A percentile compares a stretch with the other conserved stretches of the same genome.
Conservation (phyloP, 2,888 invertebrate genomes). For the Rotaria sp. region DNA sequence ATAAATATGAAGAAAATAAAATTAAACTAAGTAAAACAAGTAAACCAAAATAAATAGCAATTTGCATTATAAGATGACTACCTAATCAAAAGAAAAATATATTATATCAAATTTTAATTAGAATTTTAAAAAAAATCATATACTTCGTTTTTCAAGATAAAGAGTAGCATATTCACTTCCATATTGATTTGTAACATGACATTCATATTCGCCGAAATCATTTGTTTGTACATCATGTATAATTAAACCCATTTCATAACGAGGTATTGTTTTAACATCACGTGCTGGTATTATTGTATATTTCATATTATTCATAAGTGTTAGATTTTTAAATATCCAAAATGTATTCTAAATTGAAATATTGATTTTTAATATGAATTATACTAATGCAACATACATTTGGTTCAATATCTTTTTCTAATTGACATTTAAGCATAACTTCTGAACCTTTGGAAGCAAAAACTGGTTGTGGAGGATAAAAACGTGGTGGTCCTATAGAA, state of each 20-base stretch:
- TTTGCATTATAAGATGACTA: neutral
- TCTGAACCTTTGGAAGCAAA: neutral
- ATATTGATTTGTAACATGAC: constrained; percentile 19
- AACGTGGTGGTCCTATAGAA: constrained; percentile 32
- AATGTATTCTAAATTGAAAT: neutral
- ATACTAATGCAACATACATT: constrained; percentile 22
- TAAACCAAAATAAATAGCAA: neutral
- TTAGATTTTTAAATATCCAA: neutral
- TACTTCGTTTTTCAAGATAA: constrained; percentile 16
- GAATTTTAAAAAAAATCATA: neutral
- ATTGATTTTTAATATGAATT: too few species aligned
- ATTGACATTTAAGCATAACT: constrained; percentile 31
- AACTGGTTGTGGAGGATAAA: constrained; percentile 4
- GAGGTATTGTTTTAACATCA: neutral
- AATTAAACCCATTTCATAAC: neutral
- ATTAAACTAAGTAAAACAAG: neutral
- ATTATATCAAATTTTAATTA: neutral
- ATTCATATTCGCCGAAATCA: constrained; percentile 15
- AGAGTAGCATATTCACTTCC: neutral
- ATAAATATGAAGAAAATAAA: neutral
- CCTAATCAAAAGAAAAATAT: neutral
- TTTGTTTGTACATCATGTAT: neutral
- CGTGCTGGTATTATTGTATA: neutral
- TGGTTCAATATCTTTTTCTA: constrained; percentile 38
- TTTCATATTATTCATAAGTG: neutral